A percentile compares a stretch with the other conserved stretches of the same genome.
These are phyloP conservation scores for Agrochola litura DNA, from an alignment of 2,888 invertebrate genomes.

Conservation along the genomic window DNA sequence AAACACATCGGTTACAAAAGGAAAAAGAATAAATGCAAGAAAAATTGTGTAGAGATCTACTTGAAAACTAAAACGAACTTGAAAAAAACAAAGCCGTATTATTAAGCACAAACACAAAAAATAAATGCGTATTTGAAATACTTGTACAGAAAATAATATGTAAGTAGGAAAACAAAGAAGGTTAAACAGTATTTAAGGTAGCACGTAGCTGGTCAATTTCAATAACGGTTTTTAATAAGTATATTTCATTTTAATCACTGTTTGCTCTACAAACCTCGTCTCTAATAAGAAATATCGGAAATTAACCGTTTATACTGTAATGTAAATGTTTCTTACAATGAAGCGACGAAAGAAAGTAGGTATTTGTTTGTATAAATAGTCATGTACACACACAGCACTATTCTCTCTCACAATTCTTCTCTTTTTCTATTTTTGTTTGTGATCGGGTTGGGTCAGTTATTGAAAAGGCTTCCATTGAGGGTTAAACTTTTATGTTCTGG, in stretches of 20 bases:
- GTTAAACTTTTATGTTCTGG: too few species aligned
- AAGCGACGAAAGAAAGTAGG: not conserved
- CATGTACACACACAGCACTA: too few species aligned
- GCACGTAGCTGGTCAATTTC: not conserved
- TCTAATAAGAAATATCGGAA: not conserved
- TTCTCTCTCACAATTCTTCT: not conserved
- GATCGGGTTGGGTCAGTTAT: too few species aligned
- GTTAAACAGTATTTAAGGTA: too few species aligned
- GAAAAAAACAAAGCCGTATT: not conserved
- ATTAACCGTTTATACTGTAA: not conserved
- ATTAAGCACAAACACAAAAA: too few species aligned
- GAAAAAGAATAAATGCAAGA: not conserved
- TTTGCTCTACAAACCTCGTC: conserved; percentile 1
- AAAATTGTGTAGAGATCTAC: not conserved
- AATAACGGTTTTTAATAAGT: conserved; percentile 14
- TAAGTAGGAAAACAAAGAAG: too few species aligned
- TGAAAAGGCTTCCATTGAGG: too few species aligned
- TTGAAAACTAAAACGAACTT: not conserved
- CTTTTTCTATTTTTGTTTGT: not conserved
- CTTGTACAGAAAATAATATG: too few species aligned
- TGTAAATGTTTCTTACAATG: not conserved
- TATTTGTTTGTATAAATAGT: too few species aligned
- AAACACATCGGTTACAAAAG: not conserved
- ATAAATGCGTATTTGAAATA: too few species aligned
- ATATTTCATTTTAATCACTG: conserved; percentile 25